Conservation (phyloP, 2,113 vertebrate species). For the Nyctereutes procyonoides region DNA sequence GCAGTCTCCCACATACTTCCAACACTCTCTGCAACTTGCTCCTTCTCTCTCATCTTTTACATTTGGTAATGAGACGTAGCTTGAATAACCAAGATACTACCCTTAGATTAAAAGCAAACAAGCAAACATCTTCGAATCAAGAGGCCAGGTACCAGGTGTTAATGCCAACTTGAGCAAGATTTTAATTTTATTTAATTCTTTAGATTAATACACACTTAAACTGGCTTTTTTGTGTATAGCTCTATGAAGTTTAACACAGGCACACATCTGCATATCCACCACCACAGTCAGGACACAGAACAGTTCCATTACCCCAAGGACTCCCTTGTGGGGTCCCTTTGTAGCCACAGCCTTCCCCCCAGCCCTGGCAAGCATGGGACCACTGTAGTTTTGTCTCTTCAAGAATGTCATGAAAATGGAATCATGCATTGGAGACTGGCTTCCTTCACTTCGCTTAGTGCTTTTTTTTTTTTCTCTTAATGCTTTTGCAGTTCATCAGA, state of each 20-base stretch:
- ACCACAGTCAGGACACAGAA: background rate
- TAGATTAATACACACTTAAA: background rate
- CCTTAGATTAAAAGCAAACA: background rate
- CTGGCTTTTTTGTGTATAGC: background rate
- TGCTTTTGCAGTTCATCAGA: background rate
- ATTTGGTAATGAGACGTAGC: background rate
- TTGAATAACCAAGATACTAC: background rate
- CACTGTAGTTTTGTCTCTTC: background rate
- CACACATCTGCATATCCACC: background rate
- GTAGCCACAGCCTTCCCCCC: background rate
- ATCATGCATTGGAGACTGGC: background rate
- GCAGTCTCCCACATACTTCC: background rate
- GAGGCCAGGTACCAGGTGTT: background rate
- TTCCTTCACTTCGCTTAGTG: background rate
- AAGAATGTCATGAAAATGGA: background rate
- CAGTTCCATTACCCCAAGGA: background rate
- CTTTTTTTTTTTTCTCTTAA: background rate
- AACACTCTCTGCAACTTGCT: background rate
- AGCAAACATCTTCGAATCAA: background rate
- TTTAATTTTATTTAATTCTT: slow-evolving; percentile 29
- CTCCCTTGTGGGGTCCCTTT: background rate
- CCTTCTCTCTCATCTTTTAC: slow-evolving; percentile 7
- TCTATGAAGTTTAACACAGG: slow-evolving; percentile 37
- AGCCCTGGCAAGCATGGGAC: background rate
- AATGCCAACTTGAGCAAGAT: background rate